Base-by-base conservation (phyloP, 2,888 invertebrate species). In the Ochropleura plecta region DNA sequence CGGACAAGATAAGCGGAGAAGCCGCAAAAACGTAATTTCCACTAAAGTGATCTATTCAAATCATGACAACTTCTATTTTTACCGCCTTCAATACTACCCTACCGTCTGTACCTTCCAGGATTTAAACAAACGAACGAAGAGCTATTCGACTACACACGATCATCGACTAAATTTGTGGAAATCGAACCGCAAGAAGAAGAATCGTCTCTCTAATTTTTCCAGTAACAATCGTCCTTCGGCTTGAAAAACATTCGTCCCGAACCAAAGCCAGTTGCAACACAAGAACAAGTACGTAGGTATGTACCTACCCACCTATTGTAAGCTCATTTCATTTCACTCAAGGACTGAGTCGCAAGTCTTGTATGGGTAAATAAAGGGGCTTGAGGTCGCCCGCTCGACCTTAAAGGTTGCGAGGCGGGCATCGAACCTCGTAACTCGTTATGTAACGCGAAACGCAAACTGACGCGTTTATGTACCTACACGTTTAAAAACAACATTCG, bases 331-430 rank as follows among this genome's bases (percentile, higher is more conserved):
- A 87, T 87, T 88, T 79, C 76, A 78, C 73, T 82, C 78, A 82
- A 85, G 86, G 89, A 84, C 83, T 76, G 78, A 76, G 78, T 81
- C 79, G 82, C 84, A 83, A 87, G 86, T 83, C 88, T 86, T 88
- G 90, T 87, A 89, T 86, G 92, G 90, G 92, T 92, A 93, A 92
- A 91, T 90, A 92, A 85, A 87, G 86, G 88, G 91, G 90, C 91
- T 91, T 86, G 91, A 92, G 94, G 93, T 91, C 92, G 92, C 83
- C 83, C 83, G 86, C 88, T 89, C 95, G 95, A 95, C 95, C 95
- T 95, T 95, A 91, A 95, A 95, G 95, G 95, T 94, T 95, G 94
- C 91, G 87, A 87, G 85, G 91, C 91, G 95, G 94, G 82, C 95
- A 91, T 90, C 94, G 94, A 94, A 94, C 95, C 92, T 88, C 88